These are phyloP conservation scores for Rhabditoides inermis DNA, from an alignment of 2,888 invertebrate species.

Conservation along the genomic window DNA sequence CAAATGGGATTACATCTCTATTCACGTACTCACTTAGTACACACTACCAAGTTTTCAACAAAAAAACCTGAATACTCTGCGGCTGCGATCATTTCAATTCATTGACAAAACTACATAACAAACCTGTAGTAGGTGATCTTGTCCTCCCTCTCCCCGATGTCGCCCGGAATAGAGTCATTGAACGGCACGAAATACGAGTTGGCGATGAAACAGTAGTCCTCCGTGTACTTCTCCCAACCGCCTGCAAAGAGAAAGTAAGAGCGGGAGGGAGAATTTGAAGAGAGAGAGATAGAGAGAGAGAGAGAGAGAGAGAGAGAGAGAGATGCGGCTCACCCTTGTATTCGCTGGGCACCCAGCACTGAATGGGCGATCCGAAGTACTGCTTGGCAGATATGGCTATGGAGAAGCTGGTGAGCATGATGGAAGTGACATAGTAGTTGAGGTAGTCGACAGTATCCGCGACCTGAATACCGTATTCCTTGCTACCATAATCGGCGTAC, in stretches of 20 bases:
- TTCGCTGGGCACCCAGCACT: constrained; percentile 52
- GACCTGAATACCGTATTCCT: constrained; percentile 23
- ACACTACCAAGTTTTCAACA: neutral
- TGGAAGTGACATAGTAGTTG: constrained; percentile 55
- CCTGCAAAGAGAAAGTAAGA: constrained; percentile 9
- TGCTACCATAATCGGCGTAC: neutral
- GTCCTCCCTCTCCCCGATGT: constrained; percentile 18
- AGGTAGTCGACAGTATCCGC: constrained; percentile 56
- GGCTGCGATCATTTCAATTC: too few relatives aligned
- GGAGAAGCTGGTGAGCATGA: constrained; percentile 54
- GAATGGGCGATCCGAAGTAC: constrained; percentile 57
- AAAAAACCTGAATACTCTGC: too few relatives aligned
- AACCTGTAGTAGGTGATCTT: constrained; percentile 36
- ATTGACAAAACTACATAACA: too few relatives aligned
- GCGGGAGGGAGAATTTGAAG: neutral
- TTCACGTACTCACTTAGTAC: neutral
- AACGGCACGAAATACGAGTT: constrained; percentile 38
- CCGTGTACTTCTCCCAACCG: constrained; percentile 27
- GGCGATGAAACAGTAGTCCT: constrained; percentile 42
- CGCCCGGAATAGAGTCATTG: constrained; percentile 15
- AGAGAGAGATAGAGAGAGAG: neutral
- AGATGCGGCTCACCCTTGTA: constrained; percentile 10
- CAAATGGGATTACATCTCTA: too few relatives aligned
- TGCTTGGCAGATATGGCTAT: constrained; percentile 56
- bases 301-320: neutral